Conservation (phyloP, 92 coral and sea anemone species). For the Parazoanthus darwini region DNA sequence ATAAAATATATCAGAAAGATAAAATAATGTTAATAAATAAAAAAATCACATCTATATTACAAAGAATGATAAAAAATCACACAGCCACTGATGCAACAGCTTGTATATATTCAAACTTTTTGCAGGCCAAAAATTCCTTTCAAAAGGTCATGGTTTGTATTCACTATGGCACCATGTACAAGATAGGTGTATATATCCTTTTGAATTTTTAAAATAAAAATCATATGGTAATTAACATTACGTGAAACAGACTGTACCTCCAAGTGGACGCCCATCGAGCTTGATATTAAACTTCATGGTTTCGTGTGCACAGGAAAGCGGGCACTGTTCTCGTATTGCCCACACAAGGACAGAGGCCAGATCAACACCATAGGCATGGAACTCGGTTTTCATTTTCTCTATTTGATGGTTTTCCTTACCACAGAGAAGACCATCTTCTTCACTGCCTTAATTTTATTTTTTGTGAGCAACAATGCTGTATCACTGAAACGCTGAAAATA, state of each 20-base stretch:
- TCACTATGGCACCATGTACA: too few relatives aligned
- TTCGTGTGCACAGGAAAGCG: conserved; percentile 1
- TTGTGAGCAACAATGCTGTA: conserved; percentile 43
- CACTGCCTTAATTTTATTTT: conserved; percentile 49
- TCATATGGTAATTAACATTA: too few relatives aligned
- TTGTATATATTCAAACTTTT: too few relatives aligned
- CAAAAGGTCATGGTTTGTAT: too few relatives aligned
- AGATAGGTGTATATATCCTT: too few relatives aligned
- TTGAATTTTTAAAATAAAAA: too few relatives aligned
- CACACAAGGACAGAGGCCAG: conserved; percentile 51
- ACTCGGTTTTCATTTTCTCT: conserved; percentile 41
- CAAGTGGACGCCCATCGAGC: conserved; percentile 52
- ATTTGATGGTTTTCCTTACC: conserved; percentile 42
- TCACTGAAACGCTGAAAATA: conserved; percentile 40
- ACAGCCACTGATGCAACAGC: too few relatives aligned
- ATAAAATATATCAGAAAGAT: too few relatives aligned
- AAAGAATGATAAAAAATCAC: too few relatives aligned
- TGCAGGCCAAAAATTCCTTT: too few relatives aligned
- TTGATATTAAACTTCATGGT: conserved; percentile 45
- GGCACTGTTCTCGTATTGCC: conserved; percentile 54
- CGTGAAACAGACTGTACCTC: conserved; percentile 24
- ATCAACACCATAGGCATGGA: conserved; percentile 48
- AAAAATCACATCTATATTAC: too few relatives aligned
- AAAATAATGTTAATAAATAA: too few relatives aligned
- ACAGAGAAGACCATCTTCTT: conserved; percentile 46